phyloP scores from a whole-genome alignment of 1,140 invertebrate genomes.

The Chymomyza costata region DNA sequence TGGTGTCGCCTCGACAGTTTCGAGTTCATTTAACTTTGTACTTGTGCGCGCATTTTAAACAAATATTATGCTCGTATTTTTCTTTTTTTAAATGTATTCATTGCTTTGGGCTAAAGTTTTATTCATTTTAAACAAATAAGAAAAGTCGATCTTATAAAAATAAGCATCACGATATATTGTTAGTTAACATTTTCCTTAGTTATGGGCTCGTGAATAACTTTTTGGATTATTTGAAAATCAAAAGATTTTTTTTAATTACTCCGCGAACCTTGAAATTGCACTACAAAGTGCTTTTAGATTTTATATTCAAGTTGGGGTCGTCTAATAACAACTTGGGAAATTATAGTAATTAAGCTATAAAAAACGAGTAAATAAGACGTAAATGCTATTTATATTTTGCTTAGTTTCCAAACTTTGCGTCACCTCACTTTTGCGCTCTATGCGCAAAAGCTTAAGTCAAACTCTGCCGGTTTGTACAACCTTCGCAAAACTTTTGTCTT shows the following conservation, averaged over 20 bases:
- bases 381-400: conserved; percentile 44
- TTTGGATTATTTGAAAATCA: conserved; percentile 20
- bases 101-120: conserved; percentile 1
- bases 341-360: conserved; percentile 62
- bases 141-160: conserved; percentile 12
- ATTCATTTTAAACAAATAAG: conserved; percentile 13
- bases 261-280: conserved; percentile 59
- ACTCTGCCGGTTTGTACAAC: too few relatives aligned
- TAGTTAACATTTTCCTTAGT: neutral
- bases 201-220: conserved; percentile 11
- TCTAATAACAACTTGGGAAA: conserved; percentile 59
- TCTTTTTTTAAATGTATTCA: too few relatives aligned
- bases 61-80: conserved; percentile 25
- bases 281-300: conserved; percentile 52
- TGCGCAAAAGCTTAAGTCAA: too few relatives aligned
- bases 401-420: too few relatives aligned
- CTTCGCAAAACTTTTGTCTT: too few relatives aligned
- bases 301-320: too few relatives aligned
- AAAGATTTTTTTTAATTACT: conserved; percentile 57
- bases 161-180: too few relatives aligned
- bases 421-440: too few relatives aligned
- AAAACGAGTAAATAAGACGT: conserved; percentile 41
- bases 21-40: conserved; percentile 65
- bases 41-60: conserved; percentile 26
- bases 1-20: conserved; percentile 32